phyloP scores from a whole-genome alignment of 2,797 vertebrate species.

The Chaetodon trifasciatus region DNA sequence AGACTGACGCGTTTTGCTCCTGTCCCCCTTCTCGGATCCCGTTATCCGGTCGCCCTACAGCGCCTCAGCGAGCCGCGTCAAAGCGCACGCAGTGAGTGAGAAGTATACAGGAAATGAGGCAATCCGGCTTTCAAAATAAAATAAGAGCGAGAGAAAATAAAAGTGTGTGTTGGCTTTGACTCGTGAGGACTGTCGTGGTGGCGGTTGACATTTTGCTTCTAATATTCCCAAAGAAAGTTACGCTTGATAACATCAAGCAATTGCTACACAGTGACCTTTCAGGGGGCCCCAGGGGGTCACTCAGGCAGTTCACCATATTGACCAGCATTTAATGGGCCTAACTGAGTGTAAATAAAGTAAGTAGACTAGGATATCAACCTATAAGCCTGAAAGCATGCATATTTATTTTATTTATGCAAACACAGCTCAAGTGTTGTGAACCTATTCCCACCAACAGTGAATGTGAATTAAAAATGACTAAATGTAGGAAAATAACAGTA shows the following conservation, averaged over 20 bases:
- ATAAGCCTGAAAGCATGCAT: neutral
- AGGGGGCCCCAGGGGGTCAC: too few relatives aligned
- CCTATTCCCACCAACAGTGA: neutral
- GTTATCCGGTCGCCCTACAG: slow-evolving; percentile 78
- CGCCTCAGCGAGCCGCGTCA: slow-evolving; percentile 67
- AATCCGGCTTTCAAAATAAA: slow-evolving; percentile 47
- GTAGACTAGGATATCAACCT: neutral
- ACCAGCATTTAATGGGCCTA: too few relatives aligned
- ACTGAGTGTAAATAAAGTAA: too few relatives aligned
- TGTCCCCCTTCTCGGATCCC: slow-evolving; percentile 68
- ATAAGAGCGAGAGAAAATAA: fast-evolving
- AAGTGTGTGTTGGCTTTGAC: neutral
- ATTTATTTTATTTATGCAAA: neutral
- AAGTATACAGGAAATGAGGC: slow-evolving; percentile 25
- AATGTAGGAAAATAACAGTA: neutral
- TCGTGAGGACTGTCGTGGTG: too few relatives aligned
- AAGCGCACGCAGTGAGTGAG: neutral
- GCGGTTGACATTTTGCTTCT: too few relatives aligned
- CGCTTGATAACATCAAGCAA: too few relatives aligned
- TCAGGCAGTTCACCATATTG: too few relatives aligned
- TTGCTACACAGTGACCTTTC: too few relatives aligned
- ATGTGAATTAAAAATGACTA: neutral
- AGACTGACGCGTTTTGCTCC: slow-evolving; percentile 66
- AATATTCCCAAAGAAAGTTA: too few relatives aligned
- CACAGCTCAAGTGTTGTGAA: neutral